Conservation (phyloP, 2,888 invertebrate species). For the Plebejus anna region DNA sequence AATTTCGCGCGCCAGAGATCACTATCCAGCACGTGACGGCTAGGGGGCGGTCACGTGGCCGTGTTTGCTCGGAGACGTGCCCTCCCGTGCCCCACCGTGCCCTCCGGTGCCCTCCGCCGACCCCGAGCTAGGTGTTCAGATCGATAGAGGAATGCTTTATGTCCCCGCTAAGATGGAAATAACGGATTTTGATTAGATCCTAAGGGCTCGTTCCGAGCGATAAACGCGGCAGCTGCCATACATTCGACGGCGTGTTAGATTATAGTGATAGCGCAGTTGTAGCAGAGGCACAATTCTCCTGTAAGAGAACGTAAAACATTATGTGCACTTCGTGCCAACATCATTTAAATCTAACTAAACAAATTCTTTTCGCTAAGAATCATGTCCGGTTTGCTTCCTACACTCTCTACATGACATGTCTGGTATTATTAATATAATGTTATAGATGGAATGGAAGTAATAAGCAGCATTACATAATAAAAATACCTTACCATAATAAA, state of each 20-base stretch:
- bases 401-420: no score
- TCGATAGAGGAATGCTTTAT: conserved; percentile 30
- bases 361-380: no score
- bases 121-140: conserved; percentile 38
- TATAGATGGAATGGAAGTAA: no score
- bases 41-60: conserved; percentile 61
- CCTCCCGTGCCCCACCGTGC: conserved; percentile 58
- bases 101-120: conserved; percentile 61
- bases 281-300: not conserved
- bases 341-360: not conserved
- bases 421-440: no score
- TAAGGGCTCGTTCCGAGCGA: not conserved
- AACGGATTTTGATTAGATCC: conserved; percentile 4
- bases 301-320: not conserved
- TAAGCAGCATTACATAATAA: no score
- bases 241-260: not conserved
- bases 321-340: not conserved
- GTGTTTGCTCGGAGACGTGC: conserved; percentile 60
- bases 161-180: conserved; percentile 10
- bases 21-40: conserved; percentile 64
- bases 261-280: not conserved
- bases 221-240: not conserved
- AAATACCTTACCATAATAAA: no score
- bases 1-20: conserved; percentile 68
- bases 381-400: no score